phyloP scores from a whole-genome alignment of 2,797 vertebrate genomes.

The Enteromius viviparus region DNA sequence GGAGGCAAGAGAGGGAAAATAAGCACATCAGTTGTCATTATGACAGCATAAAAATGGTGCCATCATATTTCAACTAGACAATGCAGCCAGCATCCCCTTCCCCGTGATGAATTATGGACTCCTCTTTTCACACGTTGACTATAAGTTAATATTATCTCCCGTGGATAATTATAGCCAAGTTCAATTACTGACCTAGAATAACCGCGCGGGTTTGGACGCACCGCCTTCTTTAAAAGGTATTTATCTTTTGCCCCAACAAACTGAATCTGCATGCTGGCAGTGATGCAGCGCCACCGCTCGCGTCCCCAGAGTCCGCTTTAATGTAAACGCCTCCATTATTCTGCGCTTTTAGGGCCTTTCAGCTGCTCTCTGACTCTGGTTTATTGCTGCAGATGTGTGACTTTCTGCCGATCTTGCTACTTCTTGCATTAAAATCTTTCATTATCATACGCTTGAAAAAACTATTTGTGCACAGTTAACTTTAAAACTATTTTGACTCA shows the following conservation, averaged over 20 bases:
- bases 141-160: conserved; percentile 99
- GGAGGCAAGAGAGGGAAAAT: conserved; percentile 90
- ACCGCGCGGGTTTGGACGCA: conserved; percentile 81
- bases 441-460: not conserved
- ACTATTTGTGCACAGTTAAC: not conserved
- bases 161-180: conserved; percentile 98
- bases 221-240: conserved; percentile 86
- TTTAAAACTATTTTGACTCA: not conserved
- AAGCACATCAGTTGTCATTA: conserved; percentile 99
- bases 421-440: not conserved
- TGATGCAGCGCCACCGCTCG: conserved; percentile 83
- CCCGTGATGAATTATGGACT: conserved; percentile 90
- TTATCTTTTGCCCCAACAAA: conserved; percentile 88
- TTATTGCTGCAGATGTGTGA: conserved; percentile 20
- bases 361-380: conserved; percentile 14
- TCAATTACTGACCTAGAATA: conserved; percentile 96
- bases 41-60: conserved; percentile 99
- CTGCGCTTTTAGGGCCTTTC: conserved; percentile 20
- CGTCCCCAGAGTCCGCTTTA: conserved; percentile 56
- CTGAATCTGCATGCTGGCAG: conserved; percentile 92
- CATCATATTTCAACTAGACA: conserved; percentile 99
- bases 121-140: conserved; percentile 84
- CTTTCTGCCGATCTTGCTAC: not conserved
- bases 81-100: conserved; percentile 68
- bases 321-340: conserved; percentile 42